These are phyloP conservation scores for Scomber japonicus DNA, from an alignment of 2,113 vertebrate species.

Conservation along the genomic window DNA sequence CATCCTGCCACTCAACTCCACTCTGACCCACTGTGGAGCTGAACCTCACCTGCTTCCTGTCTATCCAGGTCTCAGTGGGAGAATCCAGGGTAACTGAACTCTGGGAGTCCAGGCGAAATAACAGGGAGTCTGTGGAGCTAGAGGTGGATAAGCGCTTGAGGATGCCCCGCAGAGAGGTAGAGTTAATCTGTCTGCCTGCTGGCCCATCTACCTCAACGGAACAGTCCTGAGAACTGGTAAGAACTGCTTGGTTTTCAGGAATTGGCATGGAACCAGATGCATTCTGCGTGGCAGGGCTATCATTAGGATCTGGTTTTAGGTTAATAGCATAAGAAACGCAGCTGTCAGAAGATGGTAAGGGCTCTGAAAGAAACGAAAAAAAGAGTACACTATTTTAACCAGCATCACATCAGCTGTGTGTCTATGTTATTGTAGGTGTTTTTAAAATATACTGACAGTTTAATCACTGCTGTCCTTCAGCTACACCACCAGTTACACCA, in stretches of 20 bases:
- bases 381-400: background rate
- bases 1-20: constrained; percentile 46
- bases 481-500: background rate
- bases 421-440: background rate
- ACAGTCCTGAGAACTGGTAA: constrained; percentile 62
- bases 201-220: constrained; percentile 59
- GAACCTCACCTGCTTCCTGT: constrained; percentile 90
- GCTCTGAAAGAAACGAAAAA: constrained; percentile 81
- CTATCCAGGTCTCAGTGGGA: constrained; percentile 68
- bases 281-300: constrained; percentile 26
- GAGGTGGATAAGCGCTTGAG: constrained; percentile 86
- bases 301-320: constrained; percentile 57
- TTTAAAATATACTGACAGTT: background rate
- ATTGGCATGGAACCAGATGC: constrained; percentile 71
- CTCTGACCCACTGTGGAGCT: constrained; percentile 68
- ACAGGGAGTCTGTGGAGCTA: constrained; percentile 86
- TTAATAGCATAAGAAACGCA: constrained; percentile 54
- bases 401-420: background rate
- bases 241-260: constrained; percentile 82
- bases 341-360: constrained; percentile 71
- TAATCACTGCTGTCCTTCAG: background rate
- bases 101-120: constrained; percentile 67
- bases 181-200: constrained; percentile 46
- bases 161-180: constrained; percentile 78
- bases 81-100: constrained; percentile 40